Evolutionary conservation across 2,888 invertebrate species (phyloP).

Genomic region (Heliconius cydno): DNA sequence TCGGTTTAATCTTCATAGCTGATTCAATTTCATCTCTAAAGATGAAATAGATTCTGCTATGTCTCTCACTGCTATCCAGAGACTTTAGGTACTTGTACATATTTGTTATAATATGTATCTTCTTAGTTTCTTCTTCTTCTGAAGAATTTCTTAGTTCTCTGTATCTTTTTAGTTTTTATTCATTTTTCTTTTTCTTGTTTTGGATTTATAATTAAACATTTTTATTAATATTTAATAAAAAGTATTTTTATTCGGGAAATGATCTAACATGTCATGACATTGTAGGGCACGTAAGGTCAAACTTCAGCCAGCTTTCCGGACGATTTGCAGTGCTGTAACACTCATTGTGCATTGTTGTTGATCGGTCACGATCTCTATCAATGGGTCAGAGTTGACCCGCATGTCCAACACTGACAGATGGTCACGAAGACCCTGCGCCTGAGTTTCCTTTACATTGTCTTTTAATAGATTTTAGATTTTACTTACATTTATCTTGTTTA

Average conservation of each 20-base stretch:
- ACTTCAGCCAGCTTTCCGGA: slow-evolving; percentile 61
- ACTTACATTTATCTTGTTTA: slow-evolving; percentile 6
- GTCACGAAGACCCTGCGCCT: slow-evolving; percentile 45
- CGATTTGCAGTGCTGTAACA: slow-evolving; percentile 61
- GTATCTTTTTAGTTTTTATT: neutral
- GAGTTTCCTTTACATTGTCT: slow-evolving; percentile 25
- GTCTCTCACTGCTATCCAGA: too few species aligned
- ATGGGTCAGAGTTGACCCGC: slow-evolving; percentile 63
- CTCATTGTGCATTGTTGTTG: slow-evolving; percentile 59
- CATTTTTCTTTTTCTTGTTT: neutral
- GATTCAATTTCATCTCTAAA: too few species aligned
- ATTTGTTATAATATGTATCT: neutral
- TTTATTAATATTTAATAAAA: slow-evolving; percentile 2
- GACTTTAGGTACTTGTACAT: too few species aligned
- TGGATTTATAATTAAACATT: neutral
- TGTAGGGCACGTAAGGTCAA: slow-evolving; percentile 63
- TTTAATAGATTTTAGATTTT: slow-evolving; percentile 13
- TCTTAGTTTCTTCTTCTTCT: neutral
- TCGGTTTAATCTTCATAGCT: too few species aligned
- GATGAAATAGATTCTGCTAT: too few species aligned
- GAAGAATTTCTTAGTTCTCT: too few species aligned
- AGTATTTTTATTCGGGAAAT: slow-evolving; percentile 19
- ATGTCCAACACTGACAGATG: slow-evolving; percentile 55
- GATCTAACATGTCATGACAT: slow-evolving; percentile 55
- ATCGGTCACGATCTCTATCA: slow-evolving; percentile 72